These are phyloP conservation scores for Drosophila repleta DNA, from an alignment of 1,140 invertebrate genomes.

Conservation along the genomic window DNA sequence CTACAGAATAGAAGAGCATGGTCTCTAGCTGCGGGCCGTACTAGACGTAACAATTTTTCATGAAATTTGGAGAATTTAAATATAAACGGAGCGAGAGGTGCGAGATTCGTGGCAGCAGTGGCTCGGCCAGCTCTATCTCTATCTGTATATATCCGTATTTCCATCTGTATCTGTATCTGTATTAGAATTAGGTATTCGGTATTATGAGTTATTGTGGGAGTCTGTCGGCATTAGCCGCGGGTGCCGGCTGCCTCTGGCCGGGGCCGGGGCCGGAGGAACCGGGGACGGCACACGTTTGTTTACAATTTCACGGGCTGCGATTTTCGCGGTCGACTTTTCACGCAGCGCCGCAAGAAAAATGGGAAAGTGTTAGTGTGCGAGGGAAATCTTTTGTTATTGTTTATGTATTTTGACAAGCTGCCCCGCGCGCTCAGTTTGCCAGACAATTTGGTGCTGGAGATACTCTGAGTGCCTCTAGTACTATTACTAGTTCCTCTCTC, in stretches of 20 bases:
- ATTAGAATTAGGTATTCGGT: constrained; percentile 32
- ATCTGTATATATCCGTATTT: constrained; percentile 1
- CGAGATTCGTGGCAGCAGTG: constrained; percentile 61
- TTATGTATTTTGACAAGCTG: constrained; percentile 83
- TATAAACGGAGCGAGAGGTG: constrained; percentile 74
- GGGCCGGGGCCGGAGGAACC: background rate
- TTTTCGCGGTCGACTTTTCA: constrained; percentile 80
- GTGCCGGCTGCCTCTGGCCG: constrained; percentile 34
- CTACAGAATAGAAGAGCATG: background rate
- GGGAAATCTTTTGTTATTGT: constrained; percentile 77
- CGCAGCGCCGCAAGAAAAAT: constrained; percentile 58
- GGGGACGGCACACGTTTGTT: constrained; percentile 54
- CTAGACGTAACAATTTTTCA: constrained; percentile 55
- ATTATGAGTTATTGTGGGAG: constrained; percentile 81
- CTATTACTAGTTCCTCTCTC: background rate
- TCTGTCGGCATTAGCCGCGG: constrained; percentile 66
- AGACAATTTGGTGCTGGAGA: constrained; percentile 70
- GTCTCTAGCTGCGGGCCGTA: constrained; percentile 33
- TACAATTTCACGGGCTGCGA: constrained; percentile 79
- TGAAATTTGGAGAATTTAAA: constrained; percentile 71
- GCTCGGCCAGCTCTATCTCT: constrained; percentile 6
- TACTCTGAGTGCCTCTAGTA: background rate
- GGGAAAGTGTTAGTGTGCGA: constrained; percentile 67
- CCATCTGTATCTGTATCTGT: constrained; percentile 39
- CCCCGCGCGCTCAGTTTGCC: constrained; percentile 59